Evolutionary conservation across 2,888 invertebrate genomes (phyloP), one percentile per base, ranked within the genome.

Genomic region (Zeuzera pyrina): DNA sequence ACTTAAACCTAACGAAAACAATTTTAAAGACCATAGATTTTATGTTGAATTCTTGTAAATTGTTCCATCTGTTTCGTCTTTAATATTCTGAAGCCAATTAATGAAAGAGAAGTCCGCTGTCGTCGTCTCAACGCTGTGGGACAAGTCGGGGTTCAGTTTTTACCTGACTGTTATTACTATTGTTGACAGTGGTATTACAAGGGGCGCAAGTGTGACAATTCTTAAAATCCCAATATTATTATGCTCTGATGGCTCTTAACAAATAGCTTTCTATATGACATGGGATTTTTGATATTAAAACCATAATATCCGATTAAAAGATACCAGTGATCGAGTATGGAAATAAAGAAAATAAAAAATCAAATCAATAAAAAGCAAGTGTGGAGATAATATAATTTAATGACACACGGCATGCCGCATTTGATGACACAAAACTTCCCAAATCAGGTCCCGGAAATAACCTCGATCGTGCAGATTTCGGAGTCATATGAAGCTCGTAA

Each of bases 111-210:
- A 58, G 56, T 54, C 57, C 52, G 60, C 69, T 68, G 63, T 60
- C 42, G 47, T 65, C 47, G 52, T 61, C 55, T 59, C 63, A 51
- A 43, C 12, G 43, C 42, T 42, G 53, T 56, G 65, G 70, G 71
- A 63, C 65, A 62, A 64, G 55, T 62, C 47, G 57, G 61, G 57
- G 58, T 58, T 59, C 58, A 68, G 71, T 73, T 79, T 79, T 77
- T 81, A 79, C 79, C 79, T 79, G 81, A 67, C 61, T 4, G 65
- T 71, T 69, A 73, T 71, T 67, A 65, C 66, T 49, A 57, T 56
- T 64, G 72, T 63, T 70, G 76, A 74, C 72, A 71, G 65, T 66
- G 58, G 65, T 58, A 64, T 73, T 69, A 73, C 65, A 62, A 61
- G 65, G 70, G 65, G 60, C 55, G 52, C 58, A 64, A 64, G 49